phyloP scores from a whole-genome alignment of 2,113 vertebrate genomes.

The Ovis canadensis region DNA sequence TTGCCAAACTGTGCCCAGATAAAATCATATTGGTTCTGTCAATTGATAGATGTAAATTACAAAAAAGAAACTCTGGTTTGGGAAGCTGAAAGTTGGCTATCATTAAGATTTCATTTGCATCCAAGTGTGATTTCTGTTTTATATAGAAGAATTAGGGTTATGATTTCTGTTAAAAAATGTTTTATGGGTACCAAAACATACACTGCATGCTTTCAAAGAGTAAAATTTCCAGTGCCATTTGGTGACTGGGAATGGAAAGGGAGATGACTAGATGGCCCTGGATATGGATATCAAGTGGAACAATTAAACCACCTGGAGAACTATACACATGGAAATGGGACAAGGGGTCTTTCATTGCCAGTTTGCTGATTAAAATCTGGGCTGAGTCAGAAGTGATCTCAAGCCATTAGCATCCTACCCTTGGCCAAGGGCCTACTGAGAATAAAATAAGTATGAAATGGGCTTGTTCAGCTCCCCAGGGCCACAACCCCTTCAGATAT shows the following conservation, averaged over 20 bases:
- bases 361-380: slow-evolving; percentile 58
- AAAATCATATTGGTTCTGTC: slow-evolving; percentile 73
- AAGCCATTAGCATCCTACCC: neutral
- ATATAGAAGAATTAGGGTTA: slow-evolving; percentile 46
- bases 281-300: slow-evolving; percentile 21
- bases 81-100: slow-evolving; percentile 68
- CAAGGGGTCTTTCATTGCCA: slow-evolving; percentile 11
- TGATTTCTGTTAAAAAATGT: slow-evolving; percentile 14
- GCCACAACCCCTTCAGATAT: neutral
- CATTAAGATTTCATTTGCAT: slow-evolving; percentile 61
- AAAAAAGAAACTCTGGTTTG: slow-evolving; percentile 61
- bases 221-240: slow-evolving; percentile 15
- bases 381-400: slow-evolving; percentile 46
- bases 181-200: slow-evolving; percentile 28
- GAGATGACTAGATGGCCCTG: neutral
- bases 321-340: slow-evolving; percentile 27
- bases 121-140: slow-evolving; percentile 58
- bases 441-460: slow-evolving; percentile 42
- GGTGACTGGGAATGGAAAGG: neutral
- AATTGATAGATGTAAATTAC: slow-evolving; percentile 63
- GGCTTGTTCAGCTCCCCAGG: neutral
- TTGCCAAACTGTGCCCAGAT: slow-evolving; percentile 64
- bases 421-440: neutral
- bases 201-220: neutral
- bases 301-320: slow-evolving; percentile 55